A percentile compares a stretch with the other conserved stretches of the same genome.
These are phyloP conservation scores for Germaria angustata DNA, from an alignment of 2,888 invertebrate genomes.

Conservation along the genomic window DNA sequence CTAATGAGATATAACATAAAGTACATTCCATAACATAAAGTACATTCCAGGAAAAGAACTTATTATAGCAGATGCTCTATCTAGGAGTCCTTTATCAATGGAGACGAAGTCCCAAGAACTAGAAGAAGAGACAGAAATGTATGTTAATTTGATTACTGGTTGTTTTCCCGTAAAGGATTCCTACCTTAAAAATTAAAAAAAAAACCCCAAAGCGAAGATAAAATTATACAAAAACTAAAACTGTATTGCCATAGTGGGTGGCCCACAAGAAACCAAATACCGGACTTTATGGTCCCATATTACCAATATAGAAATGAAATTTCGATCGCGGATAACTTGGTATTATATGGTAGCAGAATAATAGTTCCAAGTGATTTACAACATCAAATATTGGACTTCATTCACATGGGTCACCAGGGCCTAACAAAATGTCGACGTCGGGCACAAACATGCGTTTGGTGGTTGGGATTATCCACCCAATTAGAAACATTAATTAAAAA, in stretches of 20 bases:
- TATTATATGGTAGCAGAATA: constrained; percentile 32
- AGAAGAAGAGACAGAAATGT: constrained; percentile 24
- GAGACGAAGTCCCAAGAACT: background rate
- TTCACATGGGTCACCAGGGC: constrained; percentile 43
- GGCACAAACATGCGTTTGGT: constrained; percentile 36
- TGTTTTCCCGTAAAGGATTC: constrained; percentile 38
- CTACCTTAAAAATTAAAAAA: constrained; percentile 36
- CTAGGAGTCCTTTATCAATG: background rate
- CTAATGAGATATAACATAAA: constrained; percentile 10
- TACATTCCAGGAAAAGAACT: constrained; percentile 36
- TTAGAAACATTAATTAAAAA: constrained; percentile 31
- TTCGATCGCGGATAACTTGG: constrained; percentile 7
- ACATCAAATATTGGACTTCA: constrained; percentile 23
- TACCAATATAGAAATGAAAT: constrained; percentile 34
- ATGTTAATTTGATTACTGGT: constrained; percentile 22
- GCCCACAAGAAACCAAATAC: constrained; percentile 20
- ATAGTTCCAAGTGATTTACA: constrained; percentile 18
- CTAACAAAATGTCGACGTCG: constrained; percentile 39
- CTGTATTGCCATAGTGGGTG: constrained; percentile 11
- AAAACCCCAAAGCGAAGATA: background rate
- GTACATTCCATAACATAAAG: constrained; percentile 19
- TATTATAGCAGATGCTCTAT: constrained; percentile 38
- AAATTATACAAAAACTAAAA: background rate
- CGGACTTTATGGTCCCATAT: constrained; percentile 29
- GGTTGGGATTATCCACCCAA: constrained; percentile 21